Evolutionary conservation across 2,888 invertebrate species (phyloP), one percentile per base, ranked within the genome.

Genomic region (Selenia dentaria): DNA sequence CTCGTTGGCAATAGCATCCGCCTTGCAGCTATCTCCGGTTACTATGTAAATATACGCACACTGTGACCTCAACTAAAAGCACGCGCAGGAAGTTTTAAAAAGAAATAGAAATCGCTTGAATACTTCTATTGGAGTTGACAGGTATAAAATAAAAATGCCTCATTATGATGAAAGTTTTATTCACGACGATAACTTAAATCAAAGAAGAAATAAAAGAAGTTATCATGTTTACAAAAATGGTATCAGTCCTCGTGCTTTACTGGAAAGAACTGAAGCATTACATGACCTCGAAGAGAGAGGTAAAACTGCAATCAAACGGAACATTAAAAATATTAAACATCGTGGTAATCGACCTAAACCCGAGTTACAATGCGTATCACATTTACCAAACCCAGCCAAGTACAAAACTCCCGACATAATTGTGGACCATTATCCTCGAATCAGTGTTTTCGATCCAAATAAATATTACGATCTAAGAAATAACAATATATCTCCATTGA

Each of bases 151-250:
- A 18, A 35, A 39, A 54, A 91, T 91, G 91, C 91, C 91, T 53
- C 83, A 91, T 67, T 91, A 91, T 74, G 91, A 91, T 58, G 91
- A 91, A 70, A 91, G 83, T 65, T 91, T 91, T 64, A 86, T 91
- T 50, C 68, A 83, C 38, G 86, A 87, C 51, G 91, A 91, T 58
- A 89, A 83, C 67, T 70, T 78, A 42, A 91, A 91, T 65, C 91
- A 91, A 58, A 76, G 86, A 59, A 75, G 83, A 59, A 90, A 91
- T 63, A 91, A 91, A 57, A 79, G 91, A 36, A 91, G 91, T 61
- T 91, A 91, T 64, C 83, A 83, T 41, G 90, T 91, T 20, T 88
- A 88, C 54, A 91, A 90, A 68, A 84, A 79, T 64, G 90, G 91
- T n/a, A 59, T 78, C 37, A 79, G 61, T 34, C 82, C 89, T 10